Percentiles rank a stretch among this genome's conserved stretches.
phyloP scores from a whole-genome alignment of 2,888 invertebrate genomes.

The Priapulus caudatus region DNA sequence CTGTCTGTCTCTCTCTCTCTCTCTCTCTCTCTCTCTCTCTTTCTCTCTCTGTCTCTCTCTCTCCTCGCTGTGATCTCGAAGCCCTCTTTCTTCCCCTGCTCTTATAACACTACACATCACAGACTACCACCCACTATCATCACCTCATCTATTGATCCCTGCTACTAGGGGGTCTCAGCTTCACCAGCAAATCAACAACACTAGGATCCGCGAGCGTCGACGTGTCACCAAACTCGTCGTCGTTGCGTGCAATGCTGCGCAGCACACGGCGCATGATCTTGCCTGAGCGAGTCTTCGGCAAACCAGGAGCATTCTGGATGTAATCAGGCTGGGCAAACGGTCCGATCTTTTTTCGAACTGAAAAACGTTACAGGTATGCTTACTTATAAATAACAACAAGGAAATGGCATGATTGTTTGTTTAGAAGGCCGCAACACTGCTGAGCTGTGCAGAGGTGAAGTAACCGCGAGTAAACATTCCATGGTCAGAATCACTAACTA shows the following conservation, averaged over 20 bases:
- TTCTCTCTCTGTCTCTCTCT: constrained; percentile 16
- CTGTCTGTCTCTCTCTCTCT: constrained; percentile 14
- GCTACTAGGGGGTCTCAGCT: constrained; percentile 21
- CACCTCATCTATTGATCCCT: too few species aligned
- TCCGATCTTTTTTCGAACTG: constrained; percentile 77
- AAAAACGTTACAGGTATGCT: constrained; percentile 23
- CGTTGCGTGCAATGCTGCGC: constrained; percentile 79
- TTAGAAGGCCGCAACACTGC: too few species aligned
- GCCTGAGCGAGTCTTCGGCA: constrained; percentile 83
- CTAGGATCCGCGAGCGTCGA: constrained; percentile 84
- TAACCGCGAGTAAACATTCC: too few species aligned
- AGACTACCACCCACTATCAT: too few species aligned
- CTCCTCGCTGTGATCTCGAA: background rate
- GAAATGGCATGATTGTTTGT: too few species aligned
- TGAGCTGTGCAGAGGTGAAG: too few species aligned
- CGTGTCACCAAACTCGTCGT: constrained; percentile 75
- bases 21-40: constrained; percentile 16
- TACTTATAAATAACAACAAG: too few species aligned
- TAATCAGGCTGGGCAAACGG: constrained; percentile 91
- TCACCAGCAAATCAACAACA: constrained; percentile 51
- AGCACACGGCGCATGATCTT: constrained; percentile 95
- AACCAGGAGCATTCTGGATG: constrained; percentile 79
- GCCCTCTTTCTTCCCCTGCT: too few species aligned
- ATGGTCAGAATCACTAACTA: too few species aligned
- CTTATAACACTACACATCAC: too few species aligned